These are phyloP conservation scores for Erannis defoliaria DNA, from an alignment of 2,888 invertebrate genomes.

Conservation along the genomic window DNA sequence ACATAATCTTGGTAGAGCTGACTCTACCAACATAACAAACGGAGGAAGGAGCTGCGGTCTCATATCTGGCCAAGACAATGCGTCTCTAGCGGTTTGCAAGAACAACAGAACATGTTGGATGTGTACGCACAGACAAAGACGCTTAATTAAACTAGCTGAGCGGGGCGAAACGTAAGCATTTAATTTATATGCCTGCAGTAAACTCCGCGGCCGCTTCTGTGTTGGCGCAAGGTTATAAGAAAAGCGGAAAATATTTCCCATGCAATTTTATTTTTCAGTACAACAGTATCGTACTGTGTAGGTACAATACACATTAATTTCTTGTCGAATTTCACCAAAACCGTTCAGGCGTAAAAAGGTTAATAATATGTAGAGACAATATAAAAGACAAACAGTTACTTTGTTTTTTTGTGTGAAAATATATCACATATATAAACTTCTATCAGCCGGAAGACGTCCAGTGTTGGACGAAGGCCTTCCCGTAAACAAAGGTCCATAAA, in stretches of 20 bases:
- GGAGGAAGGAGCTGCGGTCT: constrained; percentile 27
- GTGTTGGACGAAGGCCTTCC: too few relatives aligned
- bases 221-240: constrained; percentile 58
- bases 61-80: constrained; percentile 43
- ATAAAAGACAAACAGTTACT: too few relatives aligned
- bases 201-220: constrained; percentile 78
- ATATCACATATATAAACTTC: too few relatives aligned
- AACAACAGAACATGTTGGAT: constrained; percentile 75
- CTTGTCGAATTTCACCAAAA: too few relatives aligned
- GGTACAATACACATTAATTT: too few relatives aligned
- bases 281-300: too few relatives aligned
- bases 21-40: constrained; percentile 17
- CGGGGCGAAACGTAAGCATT: constrained; percentile 85
- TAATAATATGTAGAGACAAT: too few relatives aligned
- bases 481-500: too few relatives aligned
- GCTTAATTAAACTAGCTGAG: constrained; percentile 85
- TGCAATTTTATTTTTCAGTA: too few relatives aligned
- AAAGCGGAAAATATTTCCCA: constrained; percentile 47
- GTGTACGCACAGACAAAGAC: constrained; percentile 83
- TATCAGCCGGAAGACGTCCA: too few relatives aligned
- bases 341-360: too few relatives aligned
- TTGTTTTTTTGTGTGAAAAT: too few relatives aligned
- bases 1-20: neutral
- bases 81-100: constrained; percentile 63
- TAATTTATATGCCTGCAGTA: constrained; percentile 86